Percentiles rank a stretch among this genome's conserved stretches.
phyloP scores from a whole-genome alignment of 2,888 invertebrate species.

The Plagiodera versicolora region DNA sequence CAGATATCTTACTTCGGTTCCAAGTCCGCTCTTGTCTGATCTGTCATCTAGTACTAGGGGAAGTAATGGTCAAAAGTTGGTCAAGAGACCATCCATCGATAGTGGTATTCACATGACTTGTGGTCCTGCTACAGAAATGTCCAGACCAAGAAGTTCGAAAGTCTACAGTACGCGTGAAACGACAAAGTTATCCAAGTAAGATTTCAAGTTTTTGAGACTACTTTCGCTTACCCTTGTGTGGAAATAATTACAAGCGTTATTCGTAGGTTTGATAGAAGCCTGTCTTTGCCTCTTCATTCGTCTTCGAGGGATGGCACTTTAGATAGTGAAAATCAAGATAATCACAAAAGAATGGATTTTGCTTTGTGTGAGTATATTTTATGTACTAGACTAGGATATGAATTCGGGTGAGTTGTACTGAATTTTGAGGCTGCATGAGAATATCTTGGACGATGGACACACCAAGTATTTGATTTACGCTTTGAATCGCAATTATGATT shows the following conservation, averaged over 20 bases:
- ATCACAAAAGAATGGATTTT: constrained; percentile 76
- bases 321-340: constrained; percentile 54
- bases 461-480: constrained; percentile 36
- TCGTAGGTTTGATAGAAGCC: constrained; percentile 68
- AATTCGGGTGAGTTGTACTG: constrained; percentile 34
- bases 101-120: constrained; percentile 74
- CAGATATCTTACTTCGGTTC: constrained; percentile 48
- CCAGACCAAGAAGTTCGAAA: constrained; percentile 45
- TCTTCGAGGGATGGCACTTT: constrained; percentile 57
- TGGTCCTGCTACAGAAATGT: constrained; percentile 50
- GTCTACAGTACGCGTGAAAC: constrained; percentile 46
- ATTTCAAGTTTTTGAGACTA: constrained; percentile 4
- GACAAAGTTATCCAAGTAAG: constrained; percentile 56
- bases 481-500: constrained; percentile 30
- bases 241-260: not conserved
- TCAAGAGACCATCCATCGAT: constrained; percentile 76
- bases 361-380: constrained; percentile 73
- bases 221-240: not conserved
- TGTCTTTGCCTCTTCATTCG: constrained; percentile 66
- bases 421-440: constrained; percentile 30
- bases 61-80: constrained; percentile 54
- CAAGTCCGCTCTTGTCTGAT: constrained; percentile 50
- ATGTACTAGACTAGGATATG: constrained; percentile 25
- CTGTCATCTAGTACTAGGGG: constrained; percentile 46
- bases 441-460: constrained; percentile 15